Percentiles rank a stretch among this genome's conserved stretches.
phyloP scores from a whole-genome alignment of 2,888 invertebrate genomes.

The Drosophila prolongata region DNA sequence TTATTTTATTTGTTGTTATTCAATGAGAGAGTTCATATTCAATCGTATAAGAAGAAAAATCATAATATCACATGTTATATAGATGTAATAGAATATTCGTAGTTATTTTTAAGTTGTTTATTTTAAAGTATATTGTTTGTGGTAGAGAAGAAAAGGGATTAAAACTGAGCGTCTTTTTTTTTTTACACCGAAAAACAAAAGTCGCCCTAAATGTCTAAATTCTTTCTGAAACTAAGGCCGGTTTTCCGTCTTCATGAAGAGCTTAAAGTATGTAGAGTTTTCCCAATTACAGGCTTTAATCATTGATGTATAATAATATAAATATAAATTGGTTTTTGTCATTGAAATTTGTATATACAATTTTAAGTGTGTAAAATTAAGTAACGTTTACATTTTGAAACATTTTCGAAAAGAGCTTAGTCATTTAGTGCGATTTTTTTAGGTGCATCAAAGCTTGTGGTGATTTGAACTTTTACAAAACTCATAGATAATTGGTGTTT shows the following conservation, averaged over 20 bases:
- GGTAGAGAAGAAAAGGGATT: not conserved
- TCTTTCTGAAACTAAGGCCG: no score
- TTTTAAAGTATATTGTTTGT: conserved; percentile 2
- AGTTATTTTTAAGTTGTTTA: conserved; percentile 4
- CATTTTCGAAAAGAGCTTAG: no score
- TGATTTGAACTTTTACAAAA: not conserved
- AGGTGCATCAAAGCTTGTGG: not conserved
- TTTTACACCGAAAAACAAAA: not conserved
- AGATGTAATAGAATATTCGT: conserved; percentile 23
- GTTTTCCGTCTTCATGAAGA: no score
- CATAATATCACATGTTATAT: conserved; percentile 58
- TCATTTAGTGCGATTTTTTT: conserved; percentile 2
- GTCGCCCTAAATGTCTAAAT: not conserved
- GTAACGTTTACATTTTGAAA: no score
- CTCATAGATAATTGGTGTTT: not conserved
- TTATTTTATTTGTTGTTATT: conserved; percentile 45
- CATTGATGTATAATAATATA: no score
- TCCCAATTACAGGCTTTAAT: no score
- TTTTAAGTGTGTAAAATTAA: no score
- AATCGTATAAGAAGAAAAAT: conserved; percentile 78
- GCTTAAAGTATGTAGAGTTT: no score
- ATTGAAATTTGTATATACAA: no score
- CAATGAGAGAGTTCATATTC: conserved; percentile 57
- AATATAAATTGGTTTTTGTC: no score
- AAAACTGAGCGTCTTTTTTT: not conserved